phyloP scores from a whole-genome alignment of 2,113 vertebrate species.

The Carassius carassius region DNA sequence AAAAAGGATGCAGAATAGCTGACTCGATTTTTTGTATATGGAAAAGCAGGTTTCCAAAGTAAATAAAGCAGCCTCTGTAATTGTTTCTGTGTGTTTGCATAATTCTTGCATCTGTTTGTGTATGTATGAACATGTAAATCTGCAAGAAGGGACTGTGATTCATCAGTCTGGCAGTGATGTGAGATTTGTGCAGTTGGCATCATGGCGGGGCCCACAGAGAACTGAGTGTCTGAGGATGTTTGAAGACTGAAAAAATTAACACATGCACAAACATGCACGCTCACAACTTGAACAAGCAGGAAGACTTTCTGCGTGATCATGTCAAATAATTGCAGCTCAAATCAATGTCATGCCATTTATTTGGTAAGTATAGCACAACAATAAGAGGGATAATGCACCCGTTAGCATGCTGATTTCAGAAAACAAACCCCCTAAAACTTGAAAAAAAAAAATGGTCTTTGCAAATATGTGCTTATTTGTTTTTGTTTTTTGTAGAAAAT shows the following conservation, averaged over 20 bases:
- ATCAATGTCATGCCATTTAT: not conserved
- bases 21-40: not conserved
- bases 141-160: not conserved
- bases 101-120: not conserved
- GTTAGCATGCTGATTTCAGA: not conserved
- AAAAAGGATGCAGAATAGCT: not conserved
- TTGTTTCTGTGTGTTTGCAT: not conserved
- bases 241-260: not conserved
- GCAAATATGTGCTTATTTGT: too few relatives aligned
- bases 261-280: not conserved
- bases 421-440: not conserved
- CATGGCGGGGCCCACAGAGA: not conserved
- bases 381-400: not conserved
- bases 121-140: too few relatives aligned
- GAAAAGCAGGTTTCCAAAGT: not conserved
- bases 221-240: not conserved
- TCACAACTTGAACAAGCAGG: not conserved
- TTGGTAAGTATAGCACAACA: not conserved
- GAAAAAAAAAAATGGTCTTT: not conserved
- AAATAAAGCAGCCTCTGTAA: not conserved
- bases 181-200: conserved; percentile 2
- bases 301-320: too few relatives aligned
- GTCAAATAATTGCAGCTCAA: not conserved
- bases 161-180: not conserved
- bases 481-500: not conserved